phyloP scores from a whole-genome alignment of 2,888 invertebrate genomes.

The Amphipyra tragopoginis region DNA sequence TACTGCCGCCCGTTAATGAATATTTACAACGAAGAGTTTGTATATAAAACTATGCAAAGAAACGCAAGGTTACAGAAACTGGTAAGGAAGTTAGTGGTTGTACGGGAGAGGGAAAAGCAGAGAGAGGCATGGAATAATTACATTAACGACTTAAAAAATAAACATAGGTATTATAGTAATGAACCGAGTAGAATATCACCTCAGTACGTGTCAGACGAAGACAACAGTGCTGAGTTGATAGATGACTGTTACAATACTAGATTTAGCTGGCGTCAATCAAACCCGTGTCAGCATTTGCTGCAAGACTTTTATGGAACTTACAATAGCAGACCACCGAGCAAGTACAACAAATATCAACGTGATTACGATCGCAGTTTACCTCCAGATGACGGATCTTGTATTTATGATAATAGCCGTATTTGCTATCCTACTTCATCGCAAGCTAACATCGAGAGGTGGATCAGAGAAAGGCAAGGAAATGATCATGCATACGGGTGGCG shows the following conservation, averaged over 20 bases:
- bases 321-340: constrained; percentile 20
- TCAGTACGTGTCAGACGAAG: constrained; percentile 48
- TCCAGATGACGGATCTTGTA: constrained; percentile 6
- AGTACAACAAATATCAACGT: constrained; percentile 4
- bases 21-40: constrained; percentile 66
- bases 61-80: constrained; percentile 71
- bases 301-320: constrained; percentile 60
- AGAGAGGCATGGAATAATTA: constrained; percentile 76
- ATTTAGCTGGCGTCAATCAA: constrained; percentile 54
- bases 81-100: constrained; percentile 67
- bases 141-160: constrained; percentile 76
- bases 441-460: constrained; percentile 62
- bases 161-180: constrained; percentile 61
- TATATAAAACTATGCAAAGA: constrained; percentile 69
- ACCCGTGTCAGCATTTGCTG: constrained; percentile 61
- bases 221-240: constrained; percentile 48
- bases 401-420: constrained; percentile 52
- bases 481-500: constrained; percentile 29
- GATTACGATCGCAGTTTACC: constrained; percentile 15
- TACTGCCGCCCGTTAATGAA: constrained; percentile 69
- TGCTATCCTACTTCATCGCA: constrained; percentile 73
- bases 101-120: constrained; percentile 72
- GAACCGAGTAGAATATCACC: constrained; percentile 41
- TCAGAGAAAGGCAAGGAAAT: constrained; percentile 56
- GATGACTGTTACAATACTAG: constrained; percentile 62